These are phyloP conservation scores for Brachyhypopomus gauderio DNA, from an alignment of 2,113 vertebrate species.

Conservation along the genomic window DNA sequence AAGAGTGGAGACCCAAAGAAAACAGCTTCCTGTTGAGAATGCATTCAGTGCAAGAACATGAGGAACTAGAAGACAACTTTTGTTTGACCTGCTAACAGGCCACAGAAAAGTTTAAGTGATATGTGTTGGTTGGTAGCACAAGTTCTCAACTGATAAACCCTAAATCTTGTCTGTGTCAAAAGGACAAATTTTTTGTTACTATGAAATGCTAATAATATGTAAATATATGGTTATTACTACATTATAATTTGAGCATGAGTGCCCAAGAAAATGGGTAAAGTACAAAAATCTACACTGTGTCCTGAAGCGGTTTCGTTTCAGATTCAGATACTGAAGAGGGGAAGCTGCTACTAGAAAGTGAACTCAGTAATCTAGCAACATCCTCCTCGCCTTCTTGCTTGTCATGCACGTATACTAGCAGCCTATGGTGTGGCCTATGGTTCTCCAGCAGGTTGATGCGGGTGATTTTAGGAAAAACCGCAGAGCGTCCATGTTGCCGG, in stretches of 20 bases:
- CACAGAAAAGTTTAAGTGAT: neutral
- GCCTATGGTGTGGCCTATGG: neutral
- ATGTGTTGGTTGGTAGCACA: neutral
- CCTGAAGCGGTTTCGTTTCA: neutral
- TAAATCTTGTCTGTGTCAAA: no score
- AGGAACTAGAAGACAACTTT: constrained; percentile 1
- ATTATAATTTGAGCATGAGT: neutral
- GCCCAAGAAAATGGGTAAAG: neutral
- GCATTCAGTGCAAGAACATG: neutral
- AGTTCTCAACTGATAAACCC: neutral
- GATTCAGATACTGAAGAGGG: neutral
- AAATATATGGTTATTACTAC: no score
- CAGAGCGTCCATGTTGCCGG: constrained; percentile 22
- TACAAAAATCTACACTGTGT: neutral
- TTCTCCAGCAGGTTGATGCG: neutral
- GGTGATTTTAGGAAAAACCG: constrained; percentile 27
- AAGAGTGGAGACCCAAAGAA: neutral
- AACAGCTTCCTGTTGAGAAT: neutral
- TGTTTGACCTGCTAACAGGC: neutral
- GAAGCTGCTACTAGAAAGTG: constrained; percentile 34
- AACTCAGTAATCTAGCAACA: constrained; percentile 20
- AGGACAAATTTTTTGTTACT: no score
- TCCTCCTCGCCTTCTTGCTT: constrained; percentile 9
- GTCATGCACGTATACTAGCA: neutral
- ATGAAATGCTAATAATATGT: no score